phyloP scores from a whole-genome alignment of 30 jellyfish, hydroid and myxozoan genomes.

The Cassiopea xamachana region DNA sequence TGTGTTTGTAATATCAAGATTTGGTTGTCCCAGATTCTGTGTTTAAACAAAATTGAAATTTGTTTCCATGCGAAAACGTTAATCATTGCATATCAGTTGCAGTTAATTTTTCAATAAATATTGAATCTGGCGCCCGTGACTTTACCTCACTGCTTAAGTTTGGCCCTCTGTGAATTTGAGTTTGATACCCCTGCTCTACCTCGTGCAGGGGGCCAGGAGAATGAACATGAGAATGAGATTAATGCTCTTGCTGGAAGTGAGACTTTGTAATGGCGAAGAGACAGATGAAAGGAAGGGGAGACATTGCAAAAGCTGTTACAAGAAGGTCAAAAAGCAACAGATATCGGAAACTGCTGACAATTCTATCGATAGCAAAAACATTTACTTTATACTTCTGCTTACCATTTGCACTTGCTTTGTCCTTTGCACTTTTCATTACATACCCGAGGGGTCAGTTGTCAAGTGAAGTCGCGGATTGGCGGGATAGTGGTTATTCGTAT shows the following conservation, averaged over 20 bases:
- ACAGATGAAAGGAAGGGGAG: slow-evolving; percentile 6
- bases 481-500: slow-evolving; percentile 81
- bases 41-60: too few species aligned
- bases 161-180: neutral
- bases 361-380: neutral
- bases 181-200: neutral
- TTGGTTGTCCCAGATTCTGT: too few species aligned
- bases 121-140: too few species aligned
- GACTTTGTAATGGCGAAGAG: slow-evolving; percentile 15
- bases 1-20: too few species aligned
- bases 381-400: slow-evolving; percentile 14
- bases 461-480: slow-evolving; percentile 68
- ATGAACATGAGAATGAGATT: too few species aligned
- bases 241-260: neutral
- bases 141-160: too few species aligned
- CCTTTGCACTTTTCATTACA: slow-evolving; percentile 47
- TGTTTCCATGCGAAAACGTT: too few species aligned
- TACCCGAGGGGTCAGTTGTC: slow-evolving; percentile 76
- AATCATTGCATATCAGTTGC: too few species aligned
- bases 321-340: neutral
- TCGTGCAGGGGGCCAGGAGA: neutral
- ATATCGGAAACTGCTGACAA: neutral
- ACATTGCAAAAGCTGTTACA: neutral
- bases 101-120: too few species aligned
- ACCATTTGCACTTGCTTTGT: slow-evolving; percentile 34